Percentiles rank a stretch among this genome's conserved stretches.
These are phyloP conservation scores for Sebastes paucispinis DNA, from an alignment of 2,797 vertebrate genomes.

Conservation along the genomic window DNA sequence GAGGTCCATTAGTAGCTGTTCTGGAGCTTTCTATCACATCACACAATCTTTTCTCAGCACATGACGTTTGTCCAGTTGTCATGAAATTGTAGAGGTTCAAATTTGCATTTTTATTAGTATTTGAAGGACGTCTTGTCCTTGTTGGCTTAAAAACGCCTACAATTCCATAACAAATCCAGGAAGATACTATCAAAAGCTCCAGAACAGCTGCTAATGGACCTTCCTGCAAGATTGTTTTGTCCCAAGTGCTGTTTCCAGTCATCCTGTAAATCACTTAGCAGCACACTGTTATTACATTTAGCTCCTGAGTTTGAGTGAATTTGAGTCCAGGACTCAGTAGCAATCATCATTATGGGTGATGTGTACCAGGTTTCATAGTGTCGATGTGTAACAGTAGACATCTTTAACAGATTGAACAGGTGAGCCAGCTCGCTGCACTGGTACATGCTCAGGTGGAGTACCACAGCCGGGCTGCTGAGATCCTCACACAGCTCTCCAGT, in stretches of 20 bases:
- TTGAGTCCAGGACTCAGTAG: neutral
- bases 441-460: conserved; percentile 97
- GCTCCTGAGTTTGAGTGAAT: neutral
- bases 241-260: neutral
- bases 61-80: neutral
- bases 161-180: neutral
- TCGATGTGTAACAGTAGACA: conserved; percentile 1
- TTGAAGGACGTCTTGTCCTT: neutral
- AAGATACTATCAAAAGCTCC: neutral
- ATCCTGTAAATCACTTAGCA: neutral
- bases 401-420: conserved; percentile 91
- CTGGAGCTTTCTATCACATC: neutral
- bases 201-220: neutral
- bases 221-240: neutral
- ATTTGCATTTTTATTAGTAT: neutral
- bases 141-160: neutral
- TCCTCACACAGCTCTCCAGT: conserved; percentile 91
- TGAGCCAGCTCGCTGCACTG: conserved; percentile 95
- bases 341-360: neutral
- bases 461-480: conserved; percentile 92
- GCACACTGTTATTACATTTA: neutral
- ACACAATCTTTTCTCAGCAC: neutral
- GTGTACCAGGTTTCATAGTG: neutral
- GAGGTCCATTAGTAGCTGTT: neutral
- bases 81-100: too few species aligned